phyloP scores from a whole-genome alignment of 2,797 vertebrate species.

The Pristis pectinata region DNA sequence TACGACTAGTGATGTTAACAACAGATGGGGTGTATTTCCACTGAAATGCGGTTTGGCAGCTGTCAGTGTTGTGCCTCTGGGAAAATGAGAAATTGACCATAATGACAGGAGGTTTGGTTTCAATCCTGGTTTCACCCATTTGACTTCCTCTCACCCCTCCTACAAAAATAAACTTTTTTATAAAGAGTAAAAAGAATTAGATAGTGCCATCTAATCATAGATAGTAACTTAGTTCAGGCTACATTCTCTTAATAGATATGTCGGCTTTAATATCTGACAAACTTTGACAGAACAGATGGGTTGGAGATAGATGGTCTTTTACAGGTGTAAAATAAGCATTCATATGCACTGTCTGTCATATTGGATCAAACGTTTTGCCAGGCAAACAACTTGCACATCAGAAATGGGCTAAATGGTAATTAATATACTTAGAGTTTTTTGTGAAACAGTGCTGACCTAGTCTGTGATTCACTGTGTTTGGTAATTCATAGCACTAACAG shows the following conservation, averaged over 20 bases:
- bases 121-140: conserved; percentile 44
- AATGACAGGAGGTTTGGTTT: conserved; percentile 42
- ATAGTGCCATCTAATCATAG: not conserved
- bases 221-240: not conserved
- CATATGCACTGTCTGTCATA: no score
- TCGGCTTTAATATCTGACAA: not conserved
- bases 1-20: conserved; percentile 50
- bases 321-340: not conserved
- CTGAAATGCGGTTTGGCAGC: conserved; percentile 48
- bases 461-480: not conserved
- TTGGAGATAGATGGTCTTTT: not conserved
- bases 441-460: not conserved
- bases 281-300: not conserved
- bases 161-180: not conserved
- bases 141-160: conserved; percentile 44
- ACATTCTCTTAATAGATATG: not conserved
- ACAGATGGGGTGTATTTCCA: conserved; percentile 53
- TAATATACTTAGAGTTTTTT: not conserved
- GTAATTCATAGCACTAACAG: not conserved
- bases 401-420: not conserved
- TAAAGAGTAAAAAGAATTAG: not conserved
- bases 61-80: conserved; percentile 42
- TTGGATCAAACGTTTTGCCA: not conserved
- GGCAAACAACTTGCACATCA: not conserved
- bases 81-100: conserved; percentile 49